A percentile compares a stretch with the other conserved stretches of the same genome.
Evolutionary conservation across 2,888 invertebrate genomes (phyloP).

Genomic region (Folsomia candida): DNA sequence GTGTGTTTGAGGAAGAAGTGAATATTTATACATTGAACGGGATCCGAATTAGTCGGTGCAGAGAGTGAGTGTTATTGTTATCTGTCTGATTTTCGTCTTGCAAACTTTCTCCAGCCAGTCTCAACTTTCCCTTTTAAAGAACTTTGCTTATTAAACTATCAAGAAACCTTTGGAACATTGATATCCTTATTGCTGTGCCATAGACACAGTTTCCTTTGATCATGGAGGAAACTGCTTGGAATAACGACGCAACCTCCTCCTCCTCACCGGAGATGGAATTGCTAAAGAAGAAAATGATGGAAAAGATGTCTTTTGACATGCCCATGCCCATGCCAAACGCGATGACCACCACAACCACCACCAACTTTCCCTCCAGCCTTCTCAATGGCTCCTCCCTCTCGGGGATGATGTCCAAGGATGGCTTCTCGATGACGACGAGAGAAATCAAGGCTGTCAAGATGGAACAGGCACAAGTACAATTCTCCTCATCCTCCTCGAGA

Average conservation of each 20-base stretch:
- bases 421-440: slow-evolving; percentile 20
- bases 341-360: slow-evolving; percentile 1
- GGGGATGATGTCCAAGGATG: slow-evolving; percentile 20
- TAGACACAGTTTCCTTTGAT: slow-evolving; percentile 15
- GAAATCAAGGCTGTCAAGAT: slow-evolving; percentile 24
- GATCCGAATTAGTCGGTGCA: too few relatives aligned
- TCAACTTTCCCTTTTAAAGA: too few relatives aligned
- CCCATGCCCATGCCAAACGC: neutral
- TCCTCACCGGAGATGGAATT: slow-evolving; percentile 6
- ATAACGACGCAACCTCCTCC: neutral
- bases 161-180: too few relatives aligned
- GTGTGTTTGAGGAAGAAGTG: too few relatives aligned
- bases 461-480: slow-evolving; percentile 42
- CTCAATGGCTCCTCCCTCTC: slow-evolving; percentile 17
- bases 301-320: slow-evolving; percentile 30
- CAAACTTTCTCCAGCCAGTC: too few relatives aligned
- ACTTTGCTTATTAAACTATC: too few relatives aligned
- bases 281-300: slow-evolving; percentile 29
- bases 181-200: too few relatives aligned
- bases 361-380: slow-evolving; percentile 4
- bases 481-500: slow-evolving; percentile 32
- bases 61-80: too few relatives aligned
- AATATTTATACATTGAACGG: too few relatives aligned
- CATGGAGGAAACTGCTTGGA: slow-evolving; percentile 14
- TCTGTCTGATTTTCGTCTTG: too few relatives aligned